phyloP scores from a whole-genome alignment of 1,140 invertebrate species.

The Cotesia typhae region DNA sequence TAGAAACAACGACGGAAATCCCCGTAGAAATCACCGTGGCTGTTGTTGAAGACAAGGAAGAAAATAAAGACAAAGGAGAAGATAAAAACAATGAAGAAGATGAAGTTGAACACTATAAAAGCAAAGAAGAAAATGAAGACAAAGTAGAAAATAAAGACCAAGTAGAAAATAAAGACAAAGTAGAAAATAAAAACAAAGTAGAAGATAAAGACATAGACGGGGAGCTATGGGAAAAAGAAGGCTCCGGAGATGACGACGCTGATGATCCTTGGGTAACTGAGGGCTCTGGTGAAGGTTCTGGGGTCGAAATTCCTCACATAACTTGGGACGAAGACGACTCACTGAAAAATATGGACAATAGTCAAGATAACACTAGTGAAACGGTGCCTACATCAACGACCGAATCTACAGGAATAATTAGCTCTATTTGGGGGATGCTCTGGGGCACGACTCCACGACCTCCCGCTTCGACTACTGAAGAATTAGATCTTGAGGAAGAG shows the following conservation, averaged over 20 bases:
- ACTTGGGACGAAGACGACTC: conserved; percentile 7
- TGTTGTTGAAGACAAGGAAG: too few relatives aligned
- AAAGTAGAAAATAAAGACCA: too few relatives aligned
- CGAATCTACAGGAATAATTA: conserved; percentile 10
- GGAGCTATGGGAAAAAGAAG: conserved; percentile 29
- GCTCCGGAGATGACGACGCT: conserved; percentile 50
- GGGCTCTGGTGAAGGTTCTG: conserved; percentile 59
- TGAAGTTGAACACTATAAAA: too few relatives aligned
- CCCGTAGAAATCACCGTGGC: not conserved
- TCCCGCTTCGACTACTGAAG: conserved; percentile 43
- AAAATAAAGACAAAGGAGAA: too few relatives aligned
- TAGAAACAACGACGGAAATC: not conserved
- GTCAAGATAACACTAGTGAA: not conserved
- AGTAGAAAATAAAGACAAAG: too few relatives aligned
- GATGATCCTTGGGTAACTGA: conserved; percentile 41
- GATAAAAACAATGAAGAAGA: too few relatives aligned
- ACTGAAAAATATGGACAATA: not conserved
- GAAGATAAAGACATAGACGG: not conserved
- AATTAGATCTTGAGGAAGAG: conserved; percentile 53
- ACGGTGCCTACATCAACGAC: conserved; percentile 24
- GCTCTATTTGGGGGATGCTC: conserved; percentile 12
- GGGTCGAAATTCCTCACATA: conserved; percentile 41
- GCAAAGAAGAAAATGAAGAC: too few relatives aligned
- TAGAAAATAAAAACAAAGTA: not conserved
- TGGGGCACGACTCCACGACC: conserved; percentile 43